phyloP scores from a whole-genome alignment of 1,140 invertebrate species.

The Polypedilum vanderplanki region DNA sequence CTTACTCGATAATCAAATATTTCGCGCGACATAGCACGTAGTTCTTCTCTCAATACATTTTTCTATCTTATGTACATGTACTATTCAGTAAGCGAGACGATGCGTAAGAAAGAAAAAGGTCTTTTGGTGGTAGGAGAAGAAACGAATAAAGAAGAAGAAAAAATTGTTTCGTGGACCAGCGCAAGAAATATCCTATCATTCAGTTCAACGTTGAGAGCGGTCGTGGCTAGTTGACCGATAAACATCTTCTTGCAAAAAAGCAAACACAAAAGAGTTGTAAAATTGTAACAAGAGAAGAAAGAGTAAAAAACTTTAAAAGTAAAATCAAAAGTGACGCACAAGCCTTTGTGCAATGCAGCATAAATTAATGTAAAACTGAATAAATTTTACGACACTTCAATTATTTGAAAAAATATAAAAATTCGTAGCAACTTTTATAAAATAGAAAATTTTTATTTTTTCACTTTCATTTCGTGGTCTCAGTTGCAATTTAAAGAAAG shows the following conservation, averaged over 20 bases:
- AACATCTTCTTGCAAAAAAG: not conserved
- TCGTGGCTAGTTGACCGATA: not conserved
- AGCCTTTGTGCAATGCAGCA: not conserved
- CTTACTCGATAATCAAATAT: not conserved
- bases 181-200: not conserved
- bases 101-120: not conserved
- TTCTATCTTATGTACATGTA: not conserved
- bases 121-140: not conserved
- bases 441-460: not conserved
- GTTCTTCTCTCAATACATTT: not conserved
- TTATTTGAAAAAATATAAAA: not conserved
- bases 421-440: not conserved
- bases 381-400: not conserved
- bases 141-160: not conserved
- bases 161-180: not conserved
- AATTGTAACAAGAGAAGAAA: not conserved
- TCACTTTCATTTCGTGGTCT: not conserved
- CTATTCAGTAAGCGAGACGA: not conserved
- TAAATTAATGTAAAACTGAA: not conserved
- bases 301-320: not conserved
- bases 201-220: conserved; percentile 15
- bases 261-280: not conserved
- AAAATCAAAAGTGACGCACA: not conserved
- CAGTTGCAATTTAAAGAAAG: not conserved
- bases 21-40: not conserved